phyloP scores from a whole-genome alignment of 2,113 vertebrate genomes.

The Lontra canadensis region DNA sequence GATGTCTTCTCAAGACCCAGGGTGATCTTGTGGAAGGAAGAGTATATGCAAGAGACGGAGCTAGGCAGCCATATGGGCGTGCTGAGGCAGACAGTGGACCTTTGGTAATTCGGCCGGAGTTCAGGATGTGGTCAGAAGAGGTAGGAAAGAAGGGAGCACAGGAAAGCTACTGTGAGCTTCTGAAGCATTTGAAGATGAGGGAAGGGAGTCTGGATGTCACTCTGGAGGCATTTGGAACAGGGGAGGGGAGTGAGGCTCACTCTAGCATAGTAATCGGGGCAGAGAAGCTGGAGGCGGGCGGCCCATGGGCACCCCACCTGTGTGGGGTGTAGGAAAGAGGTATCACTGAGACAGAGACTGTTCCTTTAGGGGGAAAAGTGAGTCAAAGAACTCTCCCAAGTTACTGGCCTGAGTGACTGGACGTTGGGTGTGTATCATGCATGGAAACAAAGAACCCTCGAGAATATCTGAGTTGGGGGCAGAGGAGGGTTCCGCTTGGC shows the following conservation, averaged over 20 bases:
- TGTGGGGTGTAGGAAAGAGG: background rate
- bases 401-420: background rate
- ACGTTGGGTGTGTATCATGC: no score
- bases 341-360: background rate
- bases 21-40: background rate
- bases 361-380: background rate
- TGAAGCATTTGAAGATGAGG: background rate
- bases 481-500: background rate
- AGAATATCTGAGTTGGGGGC: background rate
- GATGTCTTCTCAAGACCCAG: no score
- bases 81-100: no score
- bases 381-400: background rate
- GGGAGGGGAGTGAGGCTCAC: background rate
- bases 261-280: background rate
- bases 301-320: no score
- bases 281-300: background rate
- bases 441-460: background rate
- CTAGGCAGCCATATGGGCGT: accelerated
- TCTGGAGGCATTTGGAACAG: background rate
- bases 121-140: accelerated
- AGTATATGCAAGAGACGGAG: background rate
- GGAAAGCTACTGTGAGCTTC: background rate
- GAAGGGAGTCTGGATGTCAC: background rate
- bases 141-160: background rate
- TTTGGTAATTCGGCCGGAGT: background rate